Evolutionary conservation across 2,888 invertebrate species (phyloP).

Genomic region (Polietes domitor): DNA sequence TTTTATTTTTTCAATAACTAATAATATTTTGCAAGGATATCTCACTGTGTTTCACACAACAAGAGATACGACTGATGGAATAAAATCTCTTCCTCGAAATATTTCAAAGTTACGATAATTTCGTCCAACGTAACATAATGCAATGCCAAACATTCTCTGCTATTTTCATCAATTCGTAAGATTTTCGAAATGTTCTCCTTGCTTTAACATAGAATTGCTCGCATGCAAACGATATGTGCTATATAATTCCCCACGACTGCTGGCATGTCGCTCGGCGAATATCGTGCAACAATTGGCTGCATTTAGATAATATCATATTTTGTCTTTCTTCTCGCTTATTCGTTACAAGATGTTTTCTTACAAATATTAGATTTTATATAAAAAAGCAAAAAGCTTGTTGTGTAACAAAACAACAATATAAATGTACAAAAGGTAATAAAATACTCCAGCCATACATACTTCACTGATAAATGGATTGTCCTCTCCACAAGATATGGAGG

Average conservation of each 20-base stretch:
- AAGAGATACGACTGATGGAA: too few relatives aligned
- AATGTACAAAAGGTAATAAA: constrained; percentile 68
- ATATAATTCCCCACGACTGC: background rate
- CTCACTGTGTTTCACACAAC: too few relatives aligned
- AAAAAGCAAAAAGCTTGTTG: constrained; percentile 21
- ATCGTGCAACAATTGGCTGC: constrained; percentile 66
- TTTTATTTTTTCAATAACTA: too few relatives aligned
- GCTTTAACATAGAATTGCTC: too few relatives aligned
- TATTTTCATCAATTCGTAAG: too few relatives aligned
- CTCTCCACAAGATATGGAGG: background rate
- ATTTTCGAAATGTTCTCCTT: too few relatives aligned
- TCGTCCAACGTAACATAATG: too few relatives aligned
- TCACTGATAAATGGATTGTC: constrained; percentile 47
- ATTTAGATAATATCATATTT: constrained; percentile 45
- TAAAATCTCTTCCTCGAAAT: too few relatives aligned
- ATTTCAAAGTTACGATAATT: too few relatives aligned
- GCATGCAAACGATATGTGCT: background rate
- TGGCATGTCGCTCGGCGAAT: background rate
- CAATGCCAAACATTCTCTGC: too few relatives aligned
- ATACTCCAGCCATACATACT: constrained; percentile 61
- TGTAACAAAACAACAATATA: constrained; percentile 56
- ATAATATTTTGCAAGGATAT: too few relatives aligned
- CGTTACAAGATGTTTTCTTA: constrained; percentile 18
- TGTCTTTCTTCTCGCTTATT: constrained; percentile 14
- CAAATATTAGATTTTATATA: constrained; percentile 50